These are phyloP conservation scores for Apotomis betuletana DNA, from an alignment of 2,888 invertebrate genomes.

Conservation along the genomic window DNA sequence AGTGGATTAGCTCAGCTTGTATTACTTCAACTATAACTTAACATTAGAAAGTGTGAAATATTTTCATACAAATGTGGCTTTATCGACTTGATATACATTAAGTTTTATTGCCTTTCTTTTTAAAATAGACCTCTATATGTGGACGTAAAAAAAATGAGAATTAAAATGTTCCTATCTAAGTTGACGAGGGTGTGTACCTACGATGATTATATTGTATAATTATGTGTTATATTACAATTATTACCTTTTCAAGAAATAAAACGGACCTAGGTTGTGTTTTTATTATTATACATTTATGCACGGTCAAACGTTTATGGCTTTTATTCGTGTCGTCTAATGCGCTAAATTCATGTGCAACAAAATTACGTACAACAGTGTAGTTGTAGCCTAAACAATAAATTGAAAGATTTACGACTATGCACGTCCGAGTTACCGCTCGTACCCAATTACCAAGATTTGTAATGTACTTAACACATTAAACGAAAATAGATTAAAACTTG, in stretches of 20 bases:
- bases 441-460: conserved; percentile 35
- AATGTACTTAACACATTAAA: conserved; percentile 31
- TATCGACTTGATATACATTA: background rate
- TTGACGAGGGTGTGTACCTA: too few relatives aligned
- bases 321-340: background rate
- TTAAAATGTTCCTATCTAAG: too few relatives aligned
- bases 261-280: too few relatives aligned
- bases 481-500: conserved; percentile 22
- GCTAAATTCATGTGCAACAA: conserved; percentile 10
- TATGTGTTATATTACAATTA: too few relatives aligned
- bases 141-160: too few relatives aligned
- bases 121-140: background rate
- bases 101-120: background rate
- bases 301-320: conserved; percentile 6
- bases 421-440: conserved; percentile 7
- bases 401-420: conserved; percentile 29
- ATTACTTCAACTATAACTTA: too few relatives aligned
- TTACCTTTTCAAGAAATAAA: too few relatives aligned
- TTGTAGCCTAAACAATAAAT: conserved; percentile 15
- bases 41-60: too few relatives aligned
- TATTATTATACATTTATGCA: background rate
- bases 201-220: too few relatives aligned
- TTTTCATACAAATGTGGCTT: background rate
- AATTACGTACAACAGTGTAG: conserved; percentile 10
- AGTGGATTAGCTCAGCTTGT: too few relatives aligned